phyloP scores from a whole-genome alignment of 2,113 vertebrate species.

The Corapipo altera region DNA sequence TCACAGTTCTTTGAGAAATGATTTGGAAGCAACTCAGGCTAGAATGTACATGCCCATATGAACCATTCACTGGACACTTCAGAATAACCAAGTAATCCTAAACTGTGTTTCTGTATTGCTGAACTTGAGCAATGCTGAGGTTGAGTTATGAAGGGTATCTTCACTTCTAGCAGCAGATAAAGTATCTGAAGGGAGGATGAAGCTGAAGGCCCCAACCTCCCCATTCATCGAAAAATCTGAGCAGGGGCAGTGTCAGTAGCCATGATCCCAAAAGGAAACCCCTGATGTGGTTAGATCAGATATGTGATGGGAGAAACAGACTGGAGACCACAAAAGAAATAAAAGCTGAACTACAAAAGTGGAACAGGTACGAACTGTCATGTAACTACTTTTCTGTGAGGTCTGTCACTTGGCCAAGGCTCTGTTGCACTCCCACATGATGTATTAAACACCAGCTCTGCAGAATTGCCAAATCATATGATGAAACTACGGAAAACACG shows the following conservation, averaged over 20 bases:
- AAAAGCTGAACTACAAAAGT: background rate
- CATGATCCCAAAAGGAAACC: background rate
- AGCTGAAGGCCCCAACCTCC: background rate
- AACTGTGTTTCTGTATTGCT: background rate
- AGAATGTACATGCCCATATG: background rate
- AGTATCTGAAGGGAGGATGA: background rate
- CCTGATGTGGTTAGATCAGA: background rate
- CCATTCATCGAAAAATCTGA: background rate
- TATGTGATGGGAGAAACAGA: background rate
- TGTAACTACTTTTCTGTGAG: background rate
- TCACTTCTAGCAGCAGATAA: background rate
- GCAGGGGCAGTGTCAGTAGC: background rate
- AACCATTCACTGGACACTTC: background rate
- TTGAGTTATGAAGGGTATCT: background rate
- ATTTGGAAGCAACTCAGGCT: background rate
- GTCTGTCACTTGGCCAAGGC: background rate
- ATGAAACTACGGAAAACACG: background rate
- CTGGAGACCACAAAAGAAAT: background rate
- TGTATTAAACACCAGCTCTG: background rate
- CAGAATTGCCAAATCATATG: constrained; percentile 18
- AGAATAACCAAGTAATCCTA: background rate
- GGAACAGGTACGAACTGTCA: background rate
- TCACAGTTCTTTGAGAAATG: background rate
- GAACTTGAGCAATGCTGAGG: background rate
- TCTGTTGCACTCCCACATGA: background rate